Percentiles rank a stretch among this genome's conserved stretches.
phyloP scores from a whole-genome alignment of 1,140 invertebrate genomes.

The Mycetomoellerius zeteki region DNA sequence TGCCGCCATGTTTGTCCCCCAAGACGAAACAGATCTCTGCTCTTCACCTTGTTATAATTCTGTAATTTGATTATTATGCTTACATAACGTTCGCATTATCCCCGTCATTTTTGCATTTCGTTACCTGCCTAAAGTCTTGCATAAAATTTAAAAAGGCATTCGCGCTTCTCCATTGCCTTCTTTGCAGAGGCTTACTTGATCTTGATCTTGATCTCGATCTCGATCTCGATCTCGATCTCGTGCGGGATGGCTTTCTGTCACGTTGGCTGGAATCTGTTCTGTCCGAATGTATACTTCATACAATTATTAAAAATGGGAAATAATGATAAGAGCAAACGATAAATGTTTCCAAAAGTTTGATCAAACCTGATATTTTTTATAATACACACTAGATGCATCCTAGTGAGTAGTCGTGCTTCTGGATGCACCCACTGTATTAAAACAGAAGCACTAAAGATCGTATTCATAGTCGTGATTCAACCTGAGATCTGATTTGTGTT shows the following conservation, averaged over 20 bases:
- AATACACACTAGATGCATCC: no score
- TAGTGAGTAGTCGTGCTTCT: no score
- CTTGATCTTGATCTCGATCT: conserved; percentile 69
- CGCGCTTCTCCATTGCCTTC: conserved; percentile 72
- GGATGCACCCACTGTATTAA: no score
- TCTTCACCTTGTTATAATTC: conserved; percentile 52
- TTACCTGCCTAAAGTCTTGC: conserved; percentile 80
- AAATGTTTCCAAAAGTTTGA: neutral
- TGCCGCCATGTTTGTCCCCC: conserved; percentile 78
- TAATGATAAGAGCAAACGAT: neutral
- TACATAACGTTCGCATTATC: neutral
- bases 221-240: conserved; percentile 67
- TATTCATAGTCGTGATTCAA: no score
- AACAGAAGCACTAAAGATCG: no score
- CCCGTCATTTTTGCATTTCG: neutral
- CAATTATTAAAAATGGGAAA: conserved; percentile 13
- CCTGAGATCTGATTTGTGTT: no score
- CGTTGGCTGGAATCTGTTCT: conserved; percentile 8
- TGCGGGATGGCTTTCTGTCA: conserved; percentile 28
- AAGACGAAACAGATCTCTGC: conserved; percentile 72
- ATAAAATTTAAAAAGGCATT: conserved; percentile 81
- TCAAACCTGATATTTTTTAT: no score
- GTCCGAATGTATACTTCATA: neutral
- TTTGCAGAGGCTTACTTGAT: conserved; percentile 1
- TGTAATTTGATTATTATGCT: conserved; percentile 22